A percentile compares a stretch with the other conserved stretches of the same genome.
Conservation (phyloP, 1,140 invertebrate species). For the Chlorops oryzae region DNA sequence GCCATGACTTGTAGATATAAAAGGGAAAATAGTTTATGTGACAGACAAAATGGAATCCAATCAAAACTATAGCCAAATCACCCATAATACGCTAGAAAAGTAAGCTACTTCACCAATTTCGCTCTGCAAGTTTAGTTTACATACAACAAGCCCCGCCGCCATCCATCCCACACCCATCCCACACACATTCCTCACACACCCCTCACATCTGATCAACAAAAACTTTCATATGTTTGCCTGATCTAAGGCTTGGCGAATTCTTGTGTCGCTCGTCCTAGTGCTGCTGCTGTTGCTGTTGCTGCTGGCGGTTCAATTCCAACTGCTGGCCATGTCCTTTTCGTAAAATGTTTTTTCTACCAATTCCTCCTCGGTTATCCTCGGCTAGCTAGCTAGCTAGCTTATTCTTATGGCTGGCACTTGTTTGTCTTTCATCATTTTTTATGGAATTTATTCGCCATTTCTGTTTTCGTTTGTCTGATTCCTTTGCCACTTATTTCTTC, state of each 20-base stretch:
- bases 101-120: too few species aligned
- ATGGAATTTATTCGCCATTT: conserved; percentile 37
- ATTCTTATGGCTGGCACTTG: conserved; percentile 29
- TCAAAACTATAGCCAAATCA: too few species aligned
- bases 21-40: too few species aligned
- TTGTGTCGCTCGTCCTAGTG: not conserved
- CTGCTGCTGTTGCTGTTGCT: not conserved
- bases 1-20: too few species aligned
- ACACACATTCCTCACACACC: too few species aligned
- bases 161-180: too few species aligned
- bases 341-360: not conserved
- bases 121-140: too few species aligned
- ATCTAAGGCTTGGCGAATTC: not conserved
- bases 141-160: too few species aligned
- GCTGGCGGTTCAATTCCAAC: not conserved
- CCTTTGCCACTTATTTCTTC: not conserved
- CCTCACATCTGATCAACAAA: too few species aligned
- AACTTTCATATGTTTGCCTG: too few species aligned
- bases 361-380: not conserved
- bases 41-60: too few species aligned
- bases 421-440: conserved; percentile 45
- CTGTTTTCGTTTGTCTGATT: not conserved
- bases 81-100: too few species aligned
- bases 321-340: not conserved
- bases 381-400: not conserved